Evolutionary conservation across 2,797 vertebrate species (phyloP), one percentile per base, ranked within the genome.

Genomic region (Urophycis tenuis): DNA sequence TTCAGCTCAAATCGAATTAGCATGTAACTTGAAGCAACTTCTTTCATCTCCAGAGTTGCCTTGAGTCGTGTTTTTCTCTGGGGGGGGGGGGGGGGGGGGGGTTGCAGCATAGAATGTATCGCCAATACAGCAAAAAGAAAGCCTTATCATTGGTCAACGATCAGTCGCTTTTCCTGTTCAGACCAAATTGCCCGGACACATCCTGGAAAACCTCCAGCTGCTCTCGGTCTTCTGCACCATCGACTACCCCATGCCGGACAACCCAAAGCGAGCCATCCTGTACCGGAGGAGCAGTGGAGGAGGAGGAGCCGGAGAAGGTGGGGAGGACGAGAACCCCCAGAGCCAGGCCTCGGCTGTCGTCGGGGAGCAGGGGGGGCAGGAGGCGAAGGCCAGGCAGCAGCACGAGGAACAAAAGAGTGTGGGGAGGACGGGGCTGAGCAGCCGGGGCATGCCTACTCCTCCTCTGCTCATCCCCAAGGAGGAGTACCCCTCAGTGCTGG

Each of bases 261-360:
- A 95, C 85, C 95, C 95, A 14, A 95, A 94, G 84, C 95, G 95
- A 83, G 97, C 96, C 49, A 99, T 99, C 84, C 92, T 99, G 29
- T 98, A 99, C 85, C 91, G 94, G 75, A 95, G 94, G 81, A 88
- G 84, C 80, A 88, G 79, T 70, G 33, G 53, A 5, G 84, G 81
- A 41, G 81, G 76, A 3, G 80, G n/a, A n/a, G n/a, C n/a, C n/a
- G 22, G 22, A n/a, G 53, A 8, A n/a, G 1, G 22, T n/a, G n/a
- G 93, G 83, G 92, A n/a, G n/a, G n/a, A n/a, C n/a, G n/a, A n/a
- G n/a, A n/a, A 92, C 86, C 89, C 88, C 74, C 95, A 86, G 14
- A 79, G 76, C 77, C 87, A 81, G 76, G 79, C 80, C 72, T 87
- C 86, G 3, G 81, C 75, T 0, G 75, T 74, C 75, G 83, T 77